Base-by-base conservation (phyloP, 2,113 vertebrate species). In the Vulpes vulpes region DNA sequence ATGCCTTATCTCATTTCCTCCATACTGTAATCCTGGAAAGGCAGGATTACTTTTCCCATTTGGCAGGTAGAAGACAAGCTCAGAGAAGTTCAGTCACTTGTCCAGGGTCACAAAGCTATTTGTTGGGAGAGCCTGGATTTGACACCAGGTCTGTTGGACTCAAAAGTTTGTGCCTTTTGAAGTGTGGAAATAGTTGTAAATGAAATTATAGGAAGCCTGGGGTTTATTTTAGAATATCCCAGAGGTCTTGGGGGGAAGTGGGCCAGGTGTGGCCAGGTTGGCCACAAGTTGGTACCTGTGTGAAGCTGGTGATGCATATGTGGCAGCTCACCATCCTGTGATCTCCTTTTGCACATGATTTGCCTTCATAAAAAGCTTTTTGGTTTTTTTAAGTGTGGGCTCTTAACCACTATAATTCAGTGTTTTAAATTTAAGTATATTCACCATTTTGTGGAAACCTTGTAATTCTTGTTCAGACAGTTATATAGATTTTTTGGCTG, bases 371-470 rank as follows among this genome's bases (percentile, higher is more conserved):
- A 76, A 38, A 60, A 19, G 16, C 53, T 51, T 32, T 49, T 62
- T 91, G 71, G 43, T 19, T 6, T 38, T 69, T n/a, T 53, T 11
- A 76, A 88, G 22, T 79, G 15, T 96, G 30, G 7, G 3, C 35
- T 62, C 14, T 80, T 62, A 57, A 89, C 43, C 23, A 69, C 69
- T 71, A 1, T 82, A 55, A 12, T 51, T 49, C 38, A 59, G 0
- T 71, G 25, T 83, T 95, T 89, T 32, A 93, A 62, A 74, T 76
- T 95, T 94, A 53, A 81, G 74, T 86, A 94, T 73, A 74, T 60
- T 89, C 10, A 55, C 32, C 1, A 27, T 89, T 81, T 76, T 96
- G 6, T 73, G 27, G 38, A 86, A 73, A 62, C 25, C 55, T 9
- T 85, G 8, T 80, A 57, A 53, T 57, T 84, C 80, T 76, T 94